These are phyloP conservation scores for Acomys russatus DNA, from an alignment of 2,797 vertebrate genomes.

Conservation along the genomic window DNA sequence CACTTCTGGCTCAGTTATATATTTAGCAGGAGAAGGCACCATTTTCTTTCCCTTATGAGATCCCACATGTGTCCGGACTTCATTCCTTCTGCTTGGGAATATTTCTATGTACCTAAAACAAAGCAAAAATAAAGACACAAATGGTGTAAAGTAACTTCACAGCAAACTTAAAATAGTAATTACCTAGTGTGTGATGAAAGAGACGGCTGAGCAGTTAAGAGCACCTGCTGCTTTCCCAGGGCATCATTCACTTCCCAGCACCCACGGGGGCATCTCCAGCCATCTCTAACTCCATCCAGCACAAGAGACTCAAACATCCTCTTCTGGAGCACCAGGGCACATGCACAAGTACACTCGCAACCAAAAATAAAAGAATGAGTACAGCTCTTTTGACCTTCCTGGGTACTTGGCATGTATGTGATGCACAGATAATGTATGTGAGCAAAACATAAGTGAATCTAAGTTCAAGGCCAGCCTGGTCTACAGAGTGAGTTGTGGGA, in stretches of 20 bases:
- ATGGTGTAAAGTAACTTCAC: slow-evolving; percentile 19
- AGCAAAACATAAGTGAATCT: too few species aligned
- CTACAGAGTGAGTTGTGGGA: not conserved
- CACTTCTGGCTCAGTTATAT: slow-evolving; percentile 80
- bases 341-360: not conserved
- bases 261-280: not conserved
- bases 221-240: not conserved
- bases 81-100: slow-evolving; percentile 92
- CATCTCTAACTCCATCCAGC: not conserved
- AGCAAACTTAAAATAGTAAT: not conserved
- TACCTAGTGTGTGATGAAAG: not conserved
- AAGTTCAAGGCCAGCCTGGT: not conserved
- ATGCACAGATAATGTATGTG: too few species aligned
- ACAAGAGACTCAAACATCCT: too few species aligned
- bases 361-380: not conserved
- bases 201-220: not conserved
- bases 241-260: not conserved
- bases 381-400: too few species aligned
- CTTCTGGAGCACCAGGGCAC: not conserved
- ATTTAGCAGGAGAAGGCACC: slow-evolving; percentile 73
- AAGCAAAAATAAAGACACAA: slow-evolving; percentile 53
- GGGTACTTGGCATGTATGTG: too few species aligned
- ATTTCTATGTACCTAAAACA: slow-evolving; percentile 95
- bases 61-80: slow-evolving; percentile 87
- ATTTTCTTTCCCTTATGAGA: slow-evolving; percentile 80